Conservation (phyloP, 2,888 invertebrate species). For the Thelaira solivaga region DNA sequence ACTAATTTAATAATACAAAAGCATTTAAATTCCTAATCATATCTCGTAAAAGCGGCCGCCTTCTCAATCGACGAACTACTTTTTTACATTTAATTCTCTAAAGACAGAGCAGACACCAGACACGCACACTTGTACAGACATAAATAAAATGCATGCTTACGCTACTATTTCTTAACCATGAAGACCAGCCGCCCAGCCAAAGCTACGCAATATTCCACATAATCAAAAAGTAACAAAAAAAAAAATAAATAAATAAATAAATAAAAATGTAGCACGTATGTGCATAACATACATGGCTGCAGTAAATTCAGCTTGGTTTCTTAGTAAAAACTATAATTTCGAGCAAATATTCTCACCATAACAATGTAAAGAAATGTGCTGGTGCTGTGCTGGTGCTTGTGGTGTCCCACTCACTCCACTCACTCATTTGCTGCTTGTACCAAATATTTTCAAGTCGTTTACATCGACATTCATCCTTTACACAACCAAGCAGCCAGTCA, state of each 20-base stretch:
- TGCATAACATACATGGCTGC: conserved; percentile 10
- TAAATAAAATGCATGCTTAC: conserved; percentile 41
- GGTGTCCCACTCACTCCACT: not conserved
- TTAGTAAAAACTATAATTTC: conserved; percentile 54
- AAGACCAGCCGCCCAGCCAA: conserved; percentile 9
- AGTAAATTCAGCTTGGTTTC: conserved; percentile 38
- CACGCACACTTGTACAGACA: not conserved
- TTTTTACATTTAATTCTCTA: conserved; percentile 29
- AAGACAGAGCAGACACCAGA: not conserved
- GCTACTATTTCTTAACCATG: conserved; percentile 68
- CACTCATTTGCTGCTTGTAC: no score
- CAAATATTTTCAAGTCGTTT: not conserved
- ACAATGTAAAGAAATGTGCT: conserved; percentile 34
- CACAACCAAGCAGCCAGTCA: conserved; percentile 12
- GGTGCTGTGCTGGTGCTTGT: not conserved
- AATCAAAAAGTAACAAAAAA: not conserved
- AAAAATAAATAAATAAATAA: not conserved
- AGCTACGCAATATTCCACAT: not conserved
- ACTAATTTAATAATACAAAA: conserved; percentile 77
- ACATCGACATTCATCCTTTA: conserved; percentile 16
- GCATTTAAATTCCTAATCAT: conserved; percentile 77
- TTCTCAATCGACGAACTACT: conserved; percentile 63
- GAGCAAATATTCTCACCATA: conserved; percentile 59
- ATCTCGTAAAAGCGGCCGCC: conserved; percentile 70
- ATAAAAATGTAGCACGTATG: conserved; percentile 10